A percentile compares a stretch with the other conserved stretches of the same genome.
Conservation (phyloP, 2,888 invertebrate species). For the Melolontha melolontha region DNA sequence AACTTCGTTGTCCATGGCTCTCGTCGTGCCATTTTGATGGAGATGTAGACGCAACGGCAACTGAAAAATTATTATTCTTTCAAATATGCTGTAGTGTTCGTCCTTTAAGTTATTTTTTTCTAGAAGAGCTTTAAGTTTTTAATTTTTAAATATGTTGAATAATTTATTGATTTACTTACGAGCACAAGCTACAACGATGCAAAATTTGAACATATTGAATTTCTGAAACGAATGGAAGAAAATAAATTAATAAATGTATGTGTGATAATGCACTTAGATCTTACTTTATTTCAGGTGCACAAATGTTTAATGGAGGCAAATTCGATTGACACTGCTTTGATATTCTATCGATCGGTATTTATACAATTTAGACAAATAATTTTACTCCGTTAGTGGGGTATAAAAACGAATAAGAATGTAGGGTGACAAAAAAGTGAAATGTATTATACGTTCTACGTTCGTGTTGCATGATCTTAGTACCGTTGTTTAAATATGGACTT, state of each 20-base stretch:
- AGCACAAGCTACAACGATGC: slow-evolving; percentile 40
- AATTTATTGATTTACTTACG: slow-evolving; percentile 25
- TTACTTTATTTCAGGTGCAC: slow-evolving; percentile 33
- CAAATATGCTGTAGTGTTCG: neutral
- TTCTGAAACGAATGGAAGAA: slow-evolving; percentile 14
- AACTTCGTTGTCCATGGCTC: slow-evolving; percentile 38
- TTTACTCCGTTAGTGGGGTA: slow-evolving; percentile 23
- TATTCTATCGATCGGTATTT: slow-evolving; percentile 17
- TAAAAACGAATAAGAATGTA: slow-evolving; percentile 31
- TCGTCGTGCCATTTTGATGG: slow-evolving; percentile 35
- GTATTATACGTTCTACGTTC: slow-evolving; percentile 10
- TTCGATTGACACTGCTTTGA: slow-evolving; percentile 27
- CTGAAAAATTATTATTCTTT: slow-evolving; percentile 15
- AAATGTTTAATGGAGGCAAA: slow-evolving; percentile 35
- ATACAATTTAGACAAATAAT: slow-evolving; percentile 35
- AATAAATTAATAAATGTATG: neutral
- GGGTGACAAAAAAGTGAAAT: slow-evolving; percentile 35
- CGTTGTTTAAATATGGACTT: slow-evolving; percentile 7
- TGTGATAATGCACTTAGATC: neutral
- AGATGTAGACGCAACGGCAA: slow-evolving; percentile 24
- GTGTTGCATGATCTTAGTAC: slow-evolving; percentile 7
- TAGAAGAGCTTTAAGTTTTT: no score
- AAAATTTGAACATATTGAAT: slow-evolving; percentile 38
- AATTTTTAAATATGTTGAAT: no score
- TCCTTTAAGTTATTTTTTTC: no score